phyloP scores from a whole-genome alignment of 2,797 vertebrate genomes.

The Myripristis murdjan region DNA sequence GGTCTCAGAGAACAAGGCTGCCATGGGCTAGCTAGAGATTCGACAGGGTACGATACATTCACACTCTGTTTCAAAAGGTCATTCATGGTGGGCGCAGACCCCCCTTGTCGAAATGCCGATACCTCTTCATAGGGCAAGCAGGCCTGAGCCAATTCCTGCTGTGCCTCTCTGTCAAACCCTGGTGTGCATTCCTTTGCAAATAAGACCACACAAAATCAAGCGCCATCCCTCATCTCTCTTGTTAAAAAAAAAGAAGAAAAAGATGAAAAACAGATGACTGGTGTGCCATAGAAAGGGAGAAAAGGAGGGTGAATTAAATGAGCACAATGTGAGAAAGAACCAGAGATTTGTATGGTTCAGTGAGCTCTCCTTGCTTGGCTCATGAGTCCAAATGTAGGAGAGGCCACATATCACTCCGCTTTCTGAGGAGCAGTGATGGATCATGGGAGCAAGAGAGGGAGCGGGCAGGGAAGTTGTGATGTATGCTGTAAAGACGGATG shows the following conservation, averaged over 20 bases:
- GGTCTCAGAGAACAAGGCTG: constrained; percentile 70
- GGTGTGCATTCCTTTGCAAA: constrained; percentile 64
- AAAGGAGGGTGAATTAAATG: constrained; percentile 51
- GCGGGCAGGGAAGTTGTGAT: too few relatives aligned
- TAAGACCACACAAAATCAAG: constrained; percentile 72
- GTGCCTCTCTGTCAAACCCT: constrained; percentile 65
- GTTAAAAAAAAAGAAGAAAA: constrained; percentile 63
- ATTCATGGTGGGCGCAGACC: constrained; percentile 78
- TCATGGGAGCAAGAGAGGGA: too few relatives aligned
- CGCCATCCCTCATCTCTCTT: constrained; percentile 55
- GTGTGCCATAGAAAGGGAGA: constrained; percentile 28
- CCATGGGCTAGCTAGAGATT: constrained; percentile 62
- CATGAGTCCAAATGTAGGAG: not conserved
- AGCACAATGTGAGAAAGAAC: not conserved
- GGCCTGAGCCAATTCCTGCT: constrained; percentile 67
- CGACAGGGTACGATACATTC: constrained; percentile 73
- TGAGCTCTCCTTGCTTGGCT: constrained; percentile 8
- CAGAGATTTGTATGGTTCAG: constrained; percentile 24
- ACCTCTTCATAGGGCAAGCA: constrained; percentile 72
- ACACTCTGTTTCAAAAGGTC: constrained; percentile 83
- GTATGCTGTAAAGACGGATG: constrained; percentile 1
- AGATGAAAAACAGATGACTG: constrained; percentile 46
- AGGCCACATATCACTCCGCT: constrained; percentile 1
- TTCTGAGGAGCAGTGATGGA: constrained; percentile 18
- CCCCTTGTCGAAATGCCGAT: constrained; percentile 81